Conservation (phyloP, 2,113 vertebrate species). For the Euleptes europaea region DNA sequence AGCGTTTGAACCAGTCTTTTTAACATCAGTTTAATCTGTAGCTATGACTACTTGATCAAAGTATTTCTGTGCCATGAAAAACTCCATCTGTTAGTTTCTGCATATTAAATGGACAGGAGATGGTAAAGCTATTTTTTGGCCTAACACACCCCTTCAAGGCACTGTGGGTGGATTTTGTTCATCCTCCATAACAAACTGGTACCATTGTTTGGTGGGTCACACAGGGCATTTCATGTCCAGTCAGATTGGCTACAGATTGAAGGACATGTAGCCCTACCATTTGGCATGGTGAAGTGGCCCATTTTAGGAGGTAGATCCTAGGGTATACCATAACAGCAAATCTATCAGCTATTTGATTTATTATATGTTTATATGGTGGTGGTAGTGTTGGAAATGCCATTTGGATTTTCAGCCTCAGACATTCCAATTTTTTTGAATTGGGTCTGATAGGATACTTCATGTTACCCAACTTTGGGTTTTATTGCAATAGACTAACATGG, state of each 20-base stretch:
- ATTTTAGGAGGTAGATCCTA: neutral
- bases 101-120: too few relatives aligned
- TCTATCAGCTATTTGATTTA: neutral
- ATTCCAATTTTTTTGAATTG: neutral
- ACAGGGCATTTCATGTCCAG: neutral
- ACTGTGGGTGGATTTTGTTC: neutral
- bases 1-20: too few relatives aligned
- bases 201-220: neutral
- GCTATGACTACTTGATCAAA: too few relatives aligned
- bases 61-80: too few relatives aligned
- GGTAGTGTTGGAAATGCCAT: neutral
- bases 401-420: neutral
- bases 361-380: neutral
- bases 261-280: neutral
- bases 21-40: too few relatives aligned
- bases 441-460: neutral
- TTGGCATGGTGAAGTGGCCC: neutral
- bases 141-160: too few relatives aligned
- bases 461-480: too few relatives aligned
- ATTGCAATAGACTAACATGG: too few relatives aligned
- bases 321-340: neutral
- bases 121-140: too few relatives aligned
- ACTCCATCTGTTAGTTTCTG: too few relatives aligned
- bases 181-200: neutral
- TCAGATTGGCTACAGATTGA: neutral